Evolutionary conservation across 2,797 vertebrate species (phyloP).

Genomic region (Cephalopachus bancanus): DNA sequence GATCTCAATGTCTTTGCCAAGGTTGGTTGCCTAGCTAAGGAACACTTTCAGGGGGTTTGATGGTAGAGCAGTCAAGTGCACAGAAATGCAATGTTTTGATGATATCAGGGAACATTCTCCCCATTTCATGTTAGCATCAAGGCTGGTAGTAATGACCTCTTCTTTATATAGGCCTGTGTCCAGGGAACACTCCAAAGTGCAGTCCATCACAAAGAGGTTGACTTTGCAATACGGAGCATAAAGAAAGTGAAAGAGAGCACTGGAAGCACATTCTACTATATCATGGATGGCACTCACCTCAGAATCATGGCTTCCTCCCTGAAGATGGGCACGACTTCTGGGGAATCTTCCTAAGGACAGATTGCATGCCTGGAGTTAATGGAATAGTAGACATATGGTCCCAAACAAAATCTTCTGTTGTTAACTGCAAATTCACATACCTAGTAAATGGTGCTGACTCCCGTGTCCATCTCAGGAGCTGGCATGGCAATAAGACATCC

Average conservation of each 20-base stretch:
- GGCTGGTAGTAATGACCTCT: too few species aligned
- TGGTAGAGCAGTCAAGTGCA: not conserved
- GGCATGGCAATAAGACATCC: not conserved
- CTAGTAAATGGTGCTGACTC: not conserved
- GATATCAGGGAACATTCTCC: rapidly evolving
- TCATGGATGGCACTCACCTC: not conserved
- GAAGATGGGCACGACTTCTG: not conserved
- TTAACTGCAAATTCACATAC: conserved; percentile 17
- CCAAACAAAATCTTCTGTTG: not conserved
- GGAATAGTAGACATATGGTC: rapidly evolving
- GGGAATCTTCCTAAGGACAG: not conserved
- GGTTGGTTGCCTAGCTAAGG: not conserved
- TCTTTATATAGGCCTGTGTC: not conserved
- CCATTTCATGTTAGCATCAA: not conserved
- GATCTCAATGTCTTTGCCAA: rapidly evolving
- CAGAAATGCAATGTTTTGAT: not conserved
- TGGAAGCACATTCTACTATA: too few species aligned
- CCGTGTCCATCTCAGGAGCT: not conserved
- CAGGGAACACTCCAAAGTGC: not conserved
- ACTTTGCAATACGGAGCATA: too few species aligned
- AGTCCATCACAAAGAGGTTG: not conserved
- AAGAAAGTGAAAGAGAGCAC: not conserved
- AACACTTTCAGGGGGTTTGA: rapidly evolving
- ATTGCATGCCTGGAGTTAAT: not conserved
- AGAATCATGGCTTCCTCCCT: not conserved